Evolutionary conservation across 1,140 invertebrate species (phyloP), one percentile per base, ranked within the genome.

Genomic region (Saccostrea cuccullata): DNA sequence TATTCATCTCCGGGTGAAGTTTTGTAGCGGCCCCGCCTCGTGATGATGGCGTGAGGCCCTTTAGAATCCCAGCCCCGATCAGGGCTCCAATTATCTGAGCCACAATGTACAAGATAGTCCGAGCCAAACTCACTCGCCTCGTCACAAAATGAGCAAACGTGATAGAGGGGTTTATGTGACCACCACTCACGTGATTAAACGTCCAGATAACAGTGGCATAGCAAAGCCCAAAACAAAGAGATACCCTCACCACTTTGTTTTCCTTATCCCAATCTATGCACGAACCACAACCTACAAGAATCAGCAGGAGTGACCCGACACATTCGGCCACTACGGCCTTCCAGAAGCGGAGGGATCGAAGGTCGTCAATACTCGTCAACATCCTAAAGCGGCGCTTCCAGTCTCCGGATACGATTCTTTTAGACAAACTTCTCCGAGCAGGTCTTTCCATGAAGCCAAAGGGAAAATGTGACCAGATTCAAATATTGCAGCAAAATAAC

Each of bases 121-220:
- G 91, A 1, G 91, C 92, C 1, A 95, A 77, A 84, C 93, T 94
- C 90, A 95, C 93, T 77, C 94, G 93, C 12, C 93, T 88, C 2
- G 94, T 93, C 9, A 93, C 89, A n/a, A 98, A 94, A 87, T 98
- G 96, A 17, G 97, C 98, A 12, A 96, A 84, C 0, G 97, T 98
- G 0, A 98, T 97, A 0, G 98, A 98, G 0, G 98, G 98, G 94
- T 98, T 98, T 86, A 98, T 97, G 94, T 98, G 98, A 86, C 97
- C 97, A 47, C 98, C 98, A 86, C 97, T 98, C 6, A 98, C 96
- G 90, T 98, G 97, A 36, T 97, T 97, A 77, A 98, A 95, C 26
- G 87, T 92, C 94, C 94, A 94, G 5, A 95, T 92, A 30, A 94
- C 91, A 17, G 94, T 94, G 20, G 93, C 94, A 1, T 95, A 91